These are phyloP conservation scores for Phasia obesa DNA, from an alignment of 2,888 invertebrate genomes.

Conservation along the genomic window DNA sequence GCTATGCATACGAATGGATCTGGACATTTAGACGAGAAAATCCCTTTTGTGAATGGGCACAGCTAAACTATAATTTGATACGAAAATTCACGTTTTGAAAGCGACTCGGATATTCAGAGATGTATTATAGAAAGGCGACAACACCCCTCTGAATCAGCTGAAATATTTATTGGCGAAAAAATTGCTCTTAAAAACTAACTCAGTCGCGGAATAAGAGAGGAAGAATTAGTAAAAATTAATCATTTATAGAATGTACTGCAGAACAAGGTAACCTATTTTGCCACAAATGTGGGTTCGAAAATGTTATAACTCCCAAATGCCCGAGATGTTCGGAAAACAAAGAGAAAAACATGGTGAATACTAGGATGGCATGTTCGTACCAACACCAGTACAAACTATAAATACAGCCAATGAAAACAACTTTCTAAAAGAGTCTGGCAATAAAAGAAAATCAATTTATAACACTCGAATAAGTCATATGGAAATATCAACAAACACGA, in stretches of 20 bases:
- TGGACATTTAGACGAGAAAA: too few relatives aligned
- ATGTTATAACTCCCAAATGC: neutral
- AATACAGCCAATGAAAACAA: too few relatives aligned
- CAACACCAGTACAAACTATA: too few relatives aligned
- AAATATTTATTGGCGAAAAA: constrained; percentile 22
- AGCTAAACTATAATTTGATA: constrained; percentile 3
- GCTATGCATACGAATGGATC: constrained; percentile 19
- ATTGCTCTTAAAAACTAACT: constrained; percentile 1
- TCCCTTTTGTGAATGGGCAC: constrained; percentile 8
- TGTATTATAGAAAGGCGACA: constrained; percentile 31
- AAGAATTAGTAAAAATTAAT: too few relatives aligned
- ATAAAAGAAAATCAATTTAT: too few relatives aligned
- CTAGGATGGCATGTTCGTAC: neutral
- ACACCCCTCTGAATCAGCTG: neutral
- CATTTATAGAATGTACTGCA: constrained; percentile 5
- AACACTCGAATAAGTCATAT: too few relatives aligned
- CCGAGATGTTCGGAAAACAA: constrained; percentile 2
- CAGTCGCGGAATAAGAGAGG: neutral
- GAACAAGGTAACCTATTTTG: constrained; percentile 6
- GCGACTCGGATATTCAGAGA: constrained; percentile 23
- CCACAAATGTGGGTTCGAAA: neutral
- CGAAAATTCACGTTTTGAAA: constrained; percentile 22
- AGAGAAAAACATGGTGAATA: neutral
- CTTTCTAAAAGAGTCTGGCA: too few relatives aligned
- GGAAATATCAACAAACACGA: too few relatives aligned